Evolutionary conservation across 2,113 vertebrate genomes (phyloP), one percentile per base, ranked within the genome.

Genomic region (Gymnocephalus cernua): DNA sequence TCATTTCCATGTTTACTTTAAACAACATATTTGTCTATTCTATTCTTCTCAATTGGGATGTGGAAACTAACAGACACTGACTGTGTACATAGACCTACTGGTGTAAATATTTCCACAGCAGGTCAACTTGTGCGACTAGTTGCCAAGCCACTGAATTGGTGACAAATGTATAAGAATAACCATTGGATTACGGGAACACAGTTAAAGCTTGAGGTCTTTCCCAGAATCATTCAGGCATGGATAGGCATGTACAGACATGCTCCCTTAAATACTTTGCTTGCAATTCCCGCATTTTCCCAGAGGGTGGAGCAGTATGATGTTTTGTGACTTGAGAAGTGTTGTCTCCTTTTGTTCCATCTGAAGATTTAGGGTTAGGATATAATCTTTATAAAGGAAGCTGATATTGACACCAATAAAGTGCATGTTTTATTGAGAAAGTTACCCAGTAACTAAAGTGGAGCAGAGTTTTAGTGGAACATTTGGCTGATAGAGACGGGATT

Each of bases 221-320:
- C 16, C 7, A 7, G 3, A 25, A 56, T 23, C 13, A 1, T 0
- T 48, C n/a, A 63, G 11, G 5, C 0, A 15, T 19, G 6, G 1
- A 47, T 16, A 21, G 41, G 82, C 79, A 82, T 69, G 77, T 73
- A 4, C 6, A 1, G 83, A 84, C 72, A 71, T 71, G 68, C 5
- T 59, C 12, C 19, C 4, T 3, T 15, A 11, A 54, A 67, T 5
- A 13, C 0, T 18, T 0, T 56, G 29, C 0, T 6, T 70, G 64
- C 32, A 66, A 2, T 75, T 83, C 67, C 45, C 10, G 10, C 38
- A 6, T 64, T 14, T 1, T 57, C 1, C 65, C 86, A 85, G 70
- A 3, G 82, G 89, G 35, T 67, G 88, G 79, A 63, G 82, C 66
- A 35, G 41, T 63, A n/a, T 29, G 11, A 14, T 21, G 3, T 45